Conservation (phyloP, 1,140 invertebrate genomes). For the Pogonus chalceus region DNA sequence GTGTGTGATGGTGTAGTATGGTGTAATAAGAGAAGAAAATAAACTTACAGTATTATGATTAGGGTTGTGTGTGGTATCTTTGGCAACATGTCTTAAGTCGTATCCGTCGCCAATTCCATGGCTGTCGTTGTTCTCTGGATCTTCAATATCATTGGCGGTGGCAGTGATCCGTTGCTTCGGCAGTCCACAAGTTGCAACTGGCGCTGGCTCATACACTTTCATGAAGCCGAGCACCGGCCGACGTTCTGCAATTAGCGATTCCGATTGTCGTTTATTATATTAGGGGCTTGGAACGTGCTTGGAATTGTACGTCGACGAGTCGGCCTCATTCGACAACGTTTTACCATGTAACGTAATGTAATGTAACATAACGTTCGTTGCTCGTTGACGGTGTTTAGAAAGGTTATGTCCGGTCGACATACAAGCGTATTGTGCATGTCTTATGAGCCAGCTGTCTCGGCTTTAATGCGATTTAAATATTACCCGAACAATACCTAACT, state of each 20-base stretch:
- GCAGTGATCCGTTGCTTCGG: background rate
- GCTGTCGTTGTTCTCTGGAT: constrained; percentile 24
- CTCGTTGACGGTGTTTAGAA: too few species aligned
- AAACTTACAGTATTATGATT: constrained; percentile 31
- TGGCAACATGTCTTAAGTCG: constrained; percentile 33
- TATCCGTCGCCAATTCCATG: constrained; percentile 32
- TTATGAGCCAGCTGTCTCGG: too few species aligned
- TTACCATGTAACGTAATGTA: too few species aligned
- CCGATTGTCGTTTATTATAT: constrained; percentile 1
- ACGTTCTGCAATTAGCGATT: constrained; percentile 22
- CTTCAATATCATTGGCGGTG: constrained; percentile 16
- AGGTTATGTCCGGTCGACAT: too few species aligned
- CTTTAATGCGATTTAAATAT: too few species aligned
- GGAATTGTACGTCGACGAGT: too few species aligned
- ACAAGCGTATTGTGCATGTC: too few species aligned
- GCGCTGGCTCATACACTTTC: constrained; percentile 30
- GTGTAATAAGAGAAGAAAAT: constrained; percentile 10
- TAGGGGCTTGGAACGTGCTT: background rate
- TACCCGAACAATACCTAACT: too few species aligned
- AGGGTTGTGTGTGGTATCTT: constrained; percentile 29
- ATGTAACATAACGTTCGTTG: too few species aligned
- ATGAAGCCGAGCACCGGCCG: constrained; percentile 31
- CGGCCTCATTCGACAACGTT: too few species aligned
- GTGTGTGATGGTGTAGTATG: background rate
- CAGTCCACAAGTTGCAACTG: too few species aligned